Base-by-base conservation (phyloP, 2,888 invertebrate genomes). In the Ommatoiulus sabulosus region DNA sequence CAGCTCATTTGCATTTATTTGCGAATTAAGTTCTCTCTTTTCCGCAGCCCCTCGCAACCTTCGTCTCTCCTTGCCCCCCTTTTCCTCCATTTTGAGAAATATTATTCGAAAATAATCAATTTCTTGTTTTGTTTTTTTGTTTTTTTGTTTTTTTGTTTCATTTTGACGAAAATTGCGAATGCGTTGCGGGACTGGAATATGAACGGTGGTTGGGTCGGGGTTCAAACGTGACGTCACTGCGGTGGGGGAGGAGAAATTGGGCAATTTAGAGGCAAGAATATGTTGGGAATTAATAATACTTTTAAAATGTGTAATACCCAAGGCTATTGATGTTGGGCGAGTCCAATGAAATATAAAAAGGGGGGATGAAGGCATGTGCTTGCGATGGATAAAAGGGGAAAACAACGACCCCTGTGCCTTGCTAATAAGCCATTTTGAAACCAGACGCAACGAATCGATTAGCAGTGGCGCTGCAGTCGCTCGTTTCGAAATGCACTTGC, bases 281-380 rank as follows among this genome's bases (percentile, higher is more conserved):
- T 57, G 57, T 57, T 57, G 57, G 57, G 57, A 57, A 57, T 57
- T 57, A 57, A 57, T 57, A 57, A 57, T 57, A 57, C 57, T 57
- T 86, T 86, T 86, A 44, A 86, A 86, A 84, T 44, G 44, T 86
- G 86, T 86, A 86, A 86, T 86, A 44, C 44, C 86, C 86, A 86
- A 44, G 86, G 86, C 86, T 86, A 86, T 86, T 86, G 86, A 86
- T 86, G 86, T 86, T 86, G 86, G 86, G 46, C 44, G 43, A 86
- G 86, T 86, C 44, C 44, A 86, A 44, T 44, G 44, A 44, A 86
- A 86, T 86, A 44, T 86, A 86, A 44, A 46, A 44, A 86, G 20
- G 86, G 44, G 86, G 20, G 17, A 6, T 20, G 35, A 5, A 46
- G 44, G 86, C 20, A 44, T 20, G 86, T 44, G 43, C 46, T 44